Evolutionary conservation across 1,140 invertebrate genomes (phyloP).

Genomic region (Drosophila bocki): DNA sequence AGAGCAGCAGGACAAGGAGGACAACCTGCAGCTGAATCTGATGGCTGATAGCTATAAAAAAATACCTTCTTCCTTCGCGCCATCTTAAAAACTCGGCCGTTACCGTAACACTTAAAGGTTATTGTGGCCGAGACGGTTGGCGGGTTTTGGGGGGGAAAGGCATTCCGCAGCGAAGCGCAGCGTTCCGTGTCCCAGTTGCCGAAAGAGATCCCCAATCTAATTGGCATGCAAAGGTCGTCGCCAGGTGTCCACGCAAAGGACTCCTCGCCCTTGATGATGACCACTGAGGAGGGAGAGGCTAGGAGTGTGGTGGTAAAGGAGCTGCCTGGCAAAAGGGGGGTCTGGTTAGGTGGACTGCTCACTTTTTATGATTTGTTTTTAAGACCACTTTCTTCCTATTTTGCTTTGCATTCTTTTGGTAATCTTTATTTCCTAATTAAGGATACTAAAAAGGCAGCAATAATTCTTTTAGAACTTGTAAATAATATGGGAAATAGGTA

Average conservation of each 20-base stretch:
- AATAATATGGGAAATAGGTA: conserved; percentile 1
- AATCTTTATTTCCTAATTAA: conserved; percentile 23
- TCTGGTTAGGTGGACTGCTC: neutral
- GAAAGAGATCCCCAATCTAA: conserved; percentile 63
- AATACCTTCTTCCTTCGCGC: conserved; percentile 28
- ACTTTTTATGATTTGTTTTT: conserved; percentile 10
- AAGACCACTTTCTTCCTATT: conserved; percentile 4
- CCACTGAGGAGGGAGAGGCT: conserved; percentile 1
- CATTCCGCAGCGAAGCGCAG: conserved; percentile 35
- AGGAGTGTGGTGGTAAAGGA: neutral
- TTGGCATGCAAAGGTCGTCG: conserved; percentile 78
- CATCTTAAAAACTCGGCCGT: conserved; percentile 52
- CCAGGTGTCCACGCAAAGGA: conserved; percentile 54
- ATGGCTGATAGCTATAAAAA: conserved; percentile 43
- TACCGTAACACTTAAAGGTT: conserved; percentile 60
- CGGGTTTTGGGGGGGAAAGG: neutral
- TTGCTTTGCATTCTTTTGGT: neutral
- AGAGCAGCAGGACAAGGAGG: conserved; percentile 36
- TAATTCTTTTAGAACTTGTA: neutral
- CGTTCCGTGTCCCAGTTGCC: conserved; percentile 43
- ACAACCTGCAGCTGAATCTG: conserved; percentile 47
- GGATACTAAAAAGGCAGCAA: neutral
- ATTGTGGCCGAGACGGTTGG: conserved; percentile 7
- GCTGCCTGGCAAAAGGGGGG: neutral
- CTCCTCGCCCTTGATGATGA: conserved; percentile 30